A percentile compares a stretch with the other conserved stretches of the same genome.
phyloP scores from a whole-genome alignment of 2,888 invertebrate species.

The Sinopyrophorus schimmeli region DNA sequence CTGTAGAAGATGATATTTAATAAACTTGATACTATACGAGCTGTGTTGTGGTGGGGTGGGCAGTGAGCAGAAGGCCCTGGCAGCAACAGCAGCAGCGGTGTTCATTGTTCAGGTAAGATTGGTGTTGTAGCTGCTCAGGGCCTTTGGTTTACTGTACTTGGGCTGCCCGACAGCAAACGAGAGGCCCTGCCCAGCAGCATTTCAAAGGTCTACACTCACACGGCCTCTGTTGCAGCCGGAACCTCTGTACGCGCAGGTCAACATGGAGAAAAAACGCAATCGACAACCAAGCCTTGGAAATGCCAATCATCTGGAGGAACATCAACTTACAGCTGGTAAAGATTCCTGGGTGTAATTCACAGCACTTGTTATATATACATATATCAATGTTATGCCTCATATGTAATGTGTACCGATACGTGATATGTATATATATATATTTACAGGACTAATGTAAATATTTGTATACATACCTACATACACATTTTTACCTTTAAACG shows the following conservation, averaged over 20 bases:
- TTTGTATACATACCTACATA: conserved; percentile 5
- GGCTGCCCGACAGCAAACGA: conserved; percentile 47
- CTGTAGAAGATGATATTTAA: conserved; percentile 42
- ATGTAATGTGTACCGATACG: conserved; percentile 47
- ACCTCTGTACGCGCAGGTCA: conserved; percentile 68
- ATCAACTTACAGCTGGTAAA: conserved; percentile 50
- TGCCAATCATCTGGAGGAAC: conserved; percentile 49
- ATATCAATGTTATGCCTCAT: conserved; percentile 54
- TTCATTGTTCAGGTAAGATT: conserved; percentile 53
- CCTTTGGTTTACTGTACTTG: conserved; percentile 54
- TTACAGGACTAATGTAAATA: not conserved
- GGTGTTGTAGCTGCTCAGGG: conserved; percentile 54
- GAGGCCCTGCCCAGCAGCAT: conserved; percentile 54
- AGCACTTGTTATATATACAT: conserved; percentile 46
- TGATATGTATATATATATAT: conserved; percentile 43
- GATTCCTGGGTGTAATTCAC: conserved; percentile 54
- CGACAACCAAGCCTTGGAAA: conserved; percentile 54
- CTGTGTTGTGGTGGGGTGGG: conserved; percentile 46
- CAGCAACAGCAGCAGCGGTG: conserved; percentile 45
- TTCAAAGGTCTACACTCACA: conserved; percentile 30
- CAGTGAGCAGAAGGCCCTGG: conserved; percentile 52
- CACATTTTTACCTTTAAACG: too few species aligned
- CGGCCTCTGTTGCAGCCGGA: conserved; percentile 55
- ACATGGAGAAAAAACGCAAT: conserved; percentile 66
- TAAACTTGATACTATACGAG: conserved; percentile 47